Evolutionary conservation across 2,797 vertebrate genomes (phyloP), one percentile per base, ranked within the genome.

Genomic region (Crotalus adamanteus): DNA sequence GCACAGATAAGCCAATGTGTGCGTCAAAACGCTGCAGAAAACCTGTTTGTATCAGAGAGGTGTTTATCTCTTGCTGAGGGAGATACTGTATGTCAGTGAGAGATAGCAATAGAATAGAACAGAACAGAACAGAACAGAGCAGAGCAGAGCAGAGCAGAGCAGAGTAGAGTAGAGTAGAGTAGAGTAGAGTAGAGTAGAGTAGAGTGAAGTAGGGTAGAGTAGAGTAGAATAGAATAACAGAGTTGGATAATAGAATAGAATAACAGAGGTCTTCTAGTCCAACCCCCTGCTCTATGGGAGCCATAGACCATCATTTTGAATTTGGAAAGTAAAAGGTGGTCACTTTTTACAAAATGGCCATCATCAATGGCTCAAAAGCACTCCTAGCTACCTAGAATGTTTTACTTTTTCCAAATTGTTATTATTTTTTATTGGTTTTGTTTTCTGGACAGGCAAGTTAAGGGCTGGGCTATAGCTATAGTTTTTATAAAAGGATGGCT

Each of bases 111-210:
- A 51, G 51, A 51, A 8, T 1, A 51, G 51, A 51, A 8, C 0
- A 51, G 51, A 51, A 8, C 0, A 51, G 51, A 51, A 8, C 0
- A 51, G 51, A 51, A 1, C 1, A 7, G 51, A 51, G 0, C 0
- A 51, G 51, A 51, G 0, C 0, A 51, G 51, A 51, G 1, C 4
- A 51, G 47, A 51, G 1, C 4, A 51, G 47, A 51, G 4, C 3
- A 47, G 42, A 47, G 3, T 37, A 37, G 31, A 37, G 37, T 2
- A 37, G 37, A 37, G 37, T 37, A 37, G 37, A 42, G 3, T 47
- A 47, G 51, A 51, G 6, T 51, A 51, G 51, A 51, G 6, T 51
- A 51, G 51, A 51, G 6, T 51, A 51, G 51, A 51, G 1, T 51
- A 51, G 51, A 51, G 1, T 51, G 8, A 7, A 51, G 6, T 51